Conservation (phyloP, 2,888 invertebrate species). For the Ectemnius continuus region DNA sequence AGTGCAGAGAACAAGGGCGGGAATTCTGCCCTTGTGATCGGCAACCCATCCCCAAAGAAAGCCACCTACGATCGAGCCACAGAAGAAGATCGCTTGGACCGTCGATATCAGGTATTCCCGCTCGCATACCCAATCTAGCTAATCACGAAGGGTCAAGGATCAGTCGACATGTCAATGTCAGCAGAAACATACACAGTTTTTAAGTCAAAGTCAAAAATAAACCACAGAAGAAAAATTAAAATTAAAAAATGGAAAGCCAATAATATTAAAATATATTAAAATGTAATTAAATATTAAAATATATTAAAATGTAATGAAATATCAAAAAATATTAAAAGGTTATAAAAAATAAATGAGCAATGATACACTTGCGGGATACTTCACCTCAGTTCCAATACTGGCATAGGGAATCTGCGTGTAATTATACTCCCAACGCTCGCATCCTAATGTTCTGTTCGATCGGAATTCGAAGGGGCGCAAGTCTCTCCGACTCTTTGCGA, state of each 20-base stretch:
- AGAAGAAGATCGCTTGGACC: conserved; percentile 79
- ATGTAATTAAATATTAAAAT: too few relatives aligned
- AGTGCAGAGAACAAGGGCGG: conserved; percentile 78
- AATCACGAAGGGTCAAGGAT: conserved; percentile 58
- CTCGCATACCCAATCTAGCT: conserved; percentile 81
- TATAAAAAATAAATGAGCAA: too few relatives aligned
- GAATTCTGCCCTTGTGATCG: conserved; percentile 79
- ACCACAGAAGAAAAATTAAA: too few relatives aligned
- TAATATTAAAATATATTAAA: too few relatives aligned
- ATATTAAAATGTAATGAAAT: too few relatives aligned
- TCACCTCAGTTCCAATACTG: conserved; percentile 81
- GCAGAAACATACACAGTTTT: too few relatives aligned
- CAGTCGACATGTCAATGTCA: conserved; percentile 15
- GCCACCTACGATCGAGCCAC: conserved; percentile 80
- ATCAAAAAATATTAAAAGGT: too few relatives aligned
- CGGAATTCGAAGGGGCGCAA: conserved; percentile 62
- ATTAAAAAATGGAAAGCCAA: too few relatives aligned
- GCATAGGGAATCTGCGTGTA: conserved; percentile 79
- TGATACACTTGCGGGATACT: conserved; percentile 42
- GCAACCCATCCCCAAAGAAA: conserved; percentile 80
- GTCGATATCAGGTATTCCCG: conserved; percentile 78
- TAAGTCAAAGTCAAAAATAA: neutral
- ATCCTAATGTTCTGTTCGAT: conserved; percentile 66
- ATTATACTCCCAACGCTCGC: conserved; percentile 80
- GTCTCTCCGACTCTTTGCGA: conserved; percentile 59